Percentiles rank a stretch among this genome's conserved stretches.
Conservation (phyloP, 1,140 invertebrate species). For the Monochamus saltuarius region DNA sequence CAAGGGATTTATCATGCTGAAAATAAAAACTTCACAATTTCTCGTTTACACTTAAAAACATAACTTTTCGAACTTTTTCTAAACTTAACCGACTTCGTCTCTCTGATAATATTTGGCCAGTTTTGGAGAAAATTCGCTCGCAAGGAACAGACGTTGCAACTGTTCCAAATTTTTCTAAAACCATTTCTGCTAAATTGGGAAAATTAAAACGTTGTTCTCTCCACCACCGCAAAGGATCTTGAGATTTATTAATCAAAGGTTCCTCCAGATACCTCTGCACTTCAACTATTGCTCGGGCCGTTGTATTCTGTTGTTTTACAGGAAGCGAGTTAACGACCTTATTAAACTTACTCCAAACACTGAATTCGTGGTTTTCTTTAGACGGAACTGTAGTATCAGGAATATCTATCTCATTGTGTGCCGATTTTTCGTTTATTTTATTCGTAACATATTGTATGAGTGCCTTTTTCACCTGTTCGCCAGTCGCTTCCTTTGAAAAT, state of each 20-base stretch:
- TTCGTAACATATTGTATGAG: conserved; percentile 22
- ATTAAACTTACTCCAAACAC: no score
- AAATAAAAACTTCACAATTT: no score
- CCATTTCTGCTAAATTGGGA: no score
- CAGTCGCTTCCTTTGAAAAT: conserved; percentile 18
- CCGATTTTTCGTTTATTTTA: conserved; percentile 17
- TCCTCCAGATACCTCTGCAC: conserved; percentile 17
- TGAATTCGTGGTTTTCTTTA: no score
- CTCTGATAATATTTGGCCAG: neutral
- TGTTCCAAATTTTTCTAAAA: conserved; percentile 1
- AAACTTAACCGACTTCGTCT: neutral
- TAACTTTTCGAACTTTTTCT: conserved; percentile 1
- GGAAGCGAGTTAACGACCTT: neutral
- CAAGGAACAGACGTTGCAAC: neutral
- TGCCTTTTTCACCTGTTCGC: conserved; percentile 20
- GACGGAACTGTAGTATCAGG: no score
- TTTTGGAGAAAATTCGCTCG: no score
- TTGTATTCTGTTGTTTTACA: neutral
- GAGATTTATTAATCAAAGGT: neutral
- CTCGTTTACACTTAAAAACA: conserved; percentile 12
- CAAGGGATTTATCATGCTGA: no score
- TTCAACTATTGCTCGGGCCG: conserved; percentile 12
- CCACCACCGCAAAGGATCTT: neutral
- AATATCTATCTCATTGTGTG: no score
- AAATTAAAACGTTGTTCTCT: no score